A percentile compares a stretch with the other conserved stretches of the same genome.
phyloP scores from a whole-genome alignment of 1,140 invertebrate species.

The Luehdorfia chinensis region DNA sequence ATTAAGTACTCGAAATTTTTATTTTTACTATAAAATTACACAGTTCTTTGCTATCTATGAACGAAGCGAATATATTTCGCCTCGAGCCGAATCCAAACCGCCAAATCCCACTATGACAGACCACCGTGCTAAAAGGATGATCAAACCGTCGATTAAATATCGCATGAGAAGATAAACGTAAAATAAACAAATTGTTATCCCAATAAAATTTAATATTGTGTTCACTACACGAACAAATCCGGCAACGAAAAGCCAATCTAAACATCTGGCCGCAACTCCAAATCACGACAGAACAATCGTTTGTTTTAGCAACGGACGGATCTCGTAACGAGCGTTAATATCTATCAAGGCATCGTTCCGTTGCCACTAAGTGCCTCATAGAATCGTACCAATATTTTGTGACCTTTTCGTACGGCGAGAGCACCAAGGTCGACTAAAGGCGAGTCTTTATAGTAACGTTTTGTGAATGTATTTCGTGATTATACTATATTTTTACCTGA shows the following conservation, averaged over 20 bases:
- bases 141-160: neutral
- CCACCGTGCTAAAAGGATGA: slow-evolving; percentile 3
- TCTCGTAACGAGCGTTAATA: slow-evolving; percentile 2
- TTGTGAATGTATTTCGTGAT: too few relatives aligned
- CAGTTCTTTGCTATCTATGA: too few relatives aligned
- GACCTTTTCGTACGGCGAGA: slow-evolving; percentile 32
- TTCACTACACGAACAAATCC: neutral
- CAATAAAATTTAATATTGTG: slow-evolving; percentile 6
- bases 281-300: slow-evolving; percentile 10
- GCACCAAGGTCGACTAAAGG: slow-evolving; percentile 32
- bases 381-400: slow-evolving; percentile 36
- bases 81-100: slow-evolving; percentile 1
- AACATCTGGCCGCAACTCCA: neutral
- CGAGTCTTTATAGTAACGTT: slow-evolving; percentile 23
- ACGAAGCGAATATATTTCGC: neutral
- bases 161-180: neutral
- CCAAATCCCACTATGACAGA: neutral
- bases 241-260: neutral
- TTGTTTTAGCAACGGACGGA: slow-evolving; percentile 10
- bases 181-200: slow-evolving; percentile 1
- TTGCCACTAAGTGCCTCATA: slow-evolving; percentile 27
- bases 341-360: slow-evolving; percentile 15
- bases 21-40: too few relatives aligned
- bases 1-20: too few relatives aligned
- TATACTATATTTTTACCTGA: too few relatives aligned